Base-by-base conservation (phyloP, 1,140 invertebrate species). In the Drosophila kikkawai region DNA sequence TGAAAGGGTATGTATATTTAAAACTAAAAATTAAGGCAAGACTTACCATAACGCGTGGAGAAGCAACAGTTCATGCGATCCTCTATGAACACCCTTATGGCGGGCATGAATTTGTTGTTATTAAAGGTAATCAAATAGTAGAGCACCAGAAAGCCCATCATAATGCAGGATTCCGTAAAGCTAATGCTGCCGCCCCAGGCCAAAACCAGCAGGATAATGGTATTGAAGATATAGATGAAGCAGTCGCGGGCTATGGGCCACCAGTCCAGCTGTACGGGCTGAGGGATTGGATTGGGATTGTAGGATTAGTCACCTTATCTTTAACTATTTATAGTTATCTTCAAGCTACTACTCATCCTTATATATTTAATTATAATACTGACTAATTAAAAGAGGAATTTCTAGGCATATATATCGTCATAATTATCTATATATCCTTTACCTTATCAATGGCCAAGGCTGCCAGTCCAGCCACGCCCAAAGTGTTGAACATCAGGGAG, bases 231-330 rank as follows among this genome's bases (percentile, higher is more conserved):
- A 84, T 98, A 99, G 61, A 97, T 96, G 11, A 96, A 84, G 64
- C 96, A 96, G 87, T 99, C 98, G 76, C 98, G 94, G 1, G 96
- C 95, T 22, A 99, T 94, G 4, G 98, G 97, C 94, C 96, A 96
- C 94, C 96, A 96, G 82, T 98, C 96, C 29, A 98, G 93, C 77
- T 95, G 93, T n/a, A 98, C 96, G 0, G 95, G 95, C 97, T 98
- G 92, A 8, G 7, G n/a, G 1, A 37, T 6, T 8, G 5, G 4
- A 36, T 26, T 26, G 22, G 22, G 22, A 26, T 26, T 26, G 22
- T 2, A 26, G 12, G 9, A 51, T 51, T 50, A 29, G 47, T 50
- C 22, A 29, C 12, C 9, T 7, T 19, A 58, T 32, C 26, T 17
- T 5, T 17, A 1, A 8, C 29, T 55, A 57, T 39, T 37, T 37